Evolutionary conservation across 2,797 vertebrate genomes (phyloP), one percentile per base, ranked within the genome.

Genomic region (Meriones psammophilus): DNA sequence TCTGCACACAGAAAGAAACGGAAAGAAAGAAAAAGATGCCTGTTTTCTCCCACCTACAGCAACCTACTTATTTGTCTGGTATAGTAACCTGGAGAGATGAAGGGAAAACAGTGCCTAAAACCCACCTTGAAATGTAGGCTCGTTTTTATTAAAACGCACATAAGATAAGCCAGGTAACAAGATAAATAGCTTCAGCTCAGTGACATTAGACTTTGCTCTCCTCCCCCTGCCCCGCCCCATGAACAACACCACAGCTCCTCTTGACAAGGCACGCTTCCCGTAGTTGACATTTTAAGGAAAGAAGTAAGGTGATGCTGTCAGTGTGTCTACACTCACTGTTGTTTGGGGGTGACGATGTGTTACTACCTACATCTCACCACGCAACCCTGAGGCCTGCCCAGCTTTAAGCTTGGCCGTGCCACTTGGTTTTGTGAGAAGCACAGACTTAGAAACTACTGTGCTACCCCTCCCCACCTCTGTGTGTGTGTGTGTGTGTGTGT

Each of bases 241-340:
- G 92, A 33, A 93, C 89, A 94, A 30, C 71, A 77, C 77, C 46
- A 5, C 79, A 68, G 74, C 15, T 93, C 26, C 8, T 8, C 33
- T 95, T 15, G 15, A 28, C 60, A 62, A 95, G 46, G 54, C 68
- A 10, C 54, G 46, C 54, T 54, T 78, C 46, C 89, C 28, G 76
- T 66, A 76, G 30, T 14, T 89, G 89, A 84, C 54, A n/a, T 73
- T 91, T 85, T 46, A 74, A 50, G 54, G n/a, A 26, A 89, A 71
- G 60, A 84, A 74, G 93, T 68, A 24, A 26, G 42, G 54, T 26
- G 39, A 14, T 60, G 14, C 42, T 84, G 9, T 68, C 50, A 71
- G 64, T 20, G 69, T 78, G 87, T 89, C 69, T 58, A 68, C 0
- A 0, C 56, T 83, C 71, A 50, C 14, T 14, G 1, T 33, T 62